Percentiles rank a stretch among this genome's conserved stretches.
phyloP scores from a whole-genome alignment of 2,113 vertebrate species.

The Gadus chalcogrammus region DNA sequence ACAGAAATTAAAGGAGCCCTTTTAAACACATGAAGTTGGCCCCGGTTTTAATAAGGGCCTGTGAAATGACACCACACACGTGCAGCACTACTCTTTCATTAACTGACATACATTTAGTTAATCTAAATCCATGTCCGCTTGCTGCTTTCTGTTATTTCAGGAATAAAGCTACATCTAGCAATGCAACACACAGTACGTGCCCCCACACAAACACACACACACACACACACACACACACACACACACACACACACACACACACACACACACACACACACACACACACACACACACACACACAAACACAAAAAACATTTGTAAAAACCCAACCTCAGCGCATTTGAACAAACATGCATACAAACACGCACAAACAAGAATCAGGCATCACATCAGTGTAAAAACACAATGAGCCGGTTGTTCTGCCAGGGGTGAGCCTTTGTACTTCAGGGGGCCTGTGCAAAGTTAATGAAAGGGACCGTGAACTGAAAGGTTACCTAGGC shows the following conservation, averaged over 20 bases:
- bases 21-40: constrained; percentile 51
- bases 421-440: not conserved
- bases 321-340: not conserved
- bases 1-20: constrained; percentile 14
- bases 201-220: not conserved
- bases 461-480: constrained; percentile 15
- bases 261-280: not conserved
- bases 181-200: not conserved
- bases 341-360: not conserved
- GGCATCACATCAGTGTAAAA: not conserved
- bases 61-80: constrained; percentile 34
- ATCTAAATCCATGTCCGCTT: not conserved
- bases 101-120: constrained; percentile 5
- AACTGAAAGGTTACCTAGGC: constrained; percentile 12
- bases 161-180: no score
- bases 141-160: not conserved
- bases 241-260: constrained; percentile 1
- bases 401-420: not conserved
- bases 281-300: constrained; percentile 12
- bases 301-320: not conserved
- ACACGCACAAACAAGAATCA: not conserved
- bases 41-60: constrained; percentile 37
- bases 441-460: not conserved
- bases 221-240: constrained; percentile 5
- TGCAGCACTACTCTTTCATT: constrained; percentile 51